Evolutionary conservation across 2,888 invertebrate species (phyloP).

Genomic region (Ischnus inquisitorius): DNA sequence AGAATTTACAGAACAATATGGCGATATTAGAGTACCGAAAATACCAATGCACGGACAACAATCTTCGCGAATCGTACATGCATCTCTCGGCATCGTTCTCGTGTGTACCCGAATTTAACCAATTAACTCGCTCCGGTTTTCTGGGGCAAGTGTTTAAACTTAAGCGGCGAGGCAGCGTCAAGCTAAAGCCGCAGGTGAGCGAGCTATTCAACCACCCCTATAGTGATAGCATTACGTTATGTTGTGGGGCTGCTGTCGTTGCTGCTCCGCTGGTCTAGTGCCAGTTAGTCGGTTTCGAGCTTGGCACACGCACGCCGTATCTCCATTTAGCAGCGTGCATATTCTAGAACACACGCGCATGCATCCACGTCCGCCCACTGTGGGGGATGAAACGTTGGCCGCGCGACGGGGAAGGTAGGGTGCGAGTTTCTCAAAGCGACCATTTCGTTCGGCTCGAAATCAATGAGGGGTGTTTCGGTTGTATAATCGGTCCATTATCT

Average conservation of each 20-base stretch:
- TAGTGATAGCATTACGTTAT: constrained; percentile 3
- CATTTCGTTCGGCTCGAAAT: constrained; percentile 71
- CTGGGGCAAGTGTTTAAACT: constrained; percentile 75
- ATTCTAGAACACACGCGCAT: background rate
- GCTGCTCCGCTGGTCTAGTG: constrained; percentile 16
- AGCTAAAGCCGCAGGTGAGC: constrained; percentile 48
- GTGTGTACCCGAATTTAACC: constrained; percentile 62
- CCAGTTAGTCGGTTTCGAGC: constrained; percentile 27
- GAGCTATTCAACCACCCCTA: constrained; percentile 45
- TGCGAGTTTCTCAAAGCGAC: constrained; percentile 28
- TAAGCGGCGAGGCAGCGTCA: constrained; percentile 64
- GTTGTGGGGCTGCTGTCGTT: background rate
- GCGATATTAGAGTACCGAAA: background rate
- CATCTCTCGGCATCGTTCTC: background rate
- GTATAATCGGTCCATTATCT: constrained; percentile 78
- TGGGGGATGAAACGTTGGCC: constrained; percentile 8
- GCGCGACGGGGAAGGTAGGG: background rate
- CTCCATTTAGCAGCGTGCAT: constrained; percentile 38
- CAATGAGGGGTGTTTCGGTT: constrained; percentile 73
- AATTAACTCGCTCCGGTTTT: constrained; percentile 74
- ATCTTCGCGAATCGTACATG: constrained; percentile 1
- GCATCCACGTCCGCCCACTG: background rate
- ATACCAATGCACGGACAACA: background rate
- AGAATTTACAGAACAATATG: background rate
- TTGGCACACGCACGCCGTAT: constrained; percentile 34